Evolutionary conservation across 2,113 vertebrate genomes (phyloP), one percentile per base, ranked within the genome.

Genomic region (Trematomus loennbergii): DNA sequence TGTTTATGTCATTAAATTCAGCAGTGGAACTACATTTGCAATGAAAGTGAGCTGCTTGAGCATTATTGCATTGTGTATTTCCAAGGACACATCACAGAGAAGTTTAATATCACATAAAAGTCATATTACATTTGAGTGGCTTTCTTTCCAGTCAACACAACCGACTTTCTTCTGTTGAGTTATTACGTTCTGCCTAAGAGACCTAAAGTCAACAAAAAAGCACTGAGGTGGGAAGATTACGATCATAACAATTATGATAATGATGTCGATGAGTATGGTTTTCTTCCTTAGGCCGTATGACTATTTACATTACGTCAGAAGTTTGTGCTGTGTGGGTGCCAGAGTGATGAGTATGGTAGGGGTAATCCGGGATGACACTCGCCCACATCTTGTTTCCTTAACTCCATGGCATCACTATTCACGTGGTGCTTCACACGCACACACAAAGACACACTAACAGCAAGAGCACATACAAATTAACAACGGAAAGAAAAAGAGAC

Each of bases 281-380:
- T 78, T 87, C 62, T 46, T 85, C 86, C 83, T 74, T 65, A 82
- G 89, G 90, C 85, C 22, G n/a, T 46, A 36, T 91, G 86, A 89
- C 88, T 86, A 40, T 88, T 86, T 87, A 45, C 73, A 90, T 91
- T 76, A 89, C 46, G 65, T 92, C 89, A 87, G 76, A 81, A 76
- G 70, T 67, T 84, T 60, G 53, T 83, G 83, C 83, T 80, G 85
- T 86, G 88, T 83, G 64, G 74, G 76, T 85, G 90, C 83, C 88
- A 83, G 46, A 80, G 64, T 81, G 79, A 89, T 90, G 92, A 93
- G 55, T 85, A 54, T 12, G n/a, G 69, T 55, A 75, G 72, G 81
- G 65, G 62, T 93, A 93, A 93, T 92, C 67, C 13, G 36, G 62
- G 18, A 75, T 88, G 92, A 94, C 93, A 92, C 66, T 81, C 85